Conservation (phyloP, 2,113 vertebrate species). For the Petromus typicus region DNA sequence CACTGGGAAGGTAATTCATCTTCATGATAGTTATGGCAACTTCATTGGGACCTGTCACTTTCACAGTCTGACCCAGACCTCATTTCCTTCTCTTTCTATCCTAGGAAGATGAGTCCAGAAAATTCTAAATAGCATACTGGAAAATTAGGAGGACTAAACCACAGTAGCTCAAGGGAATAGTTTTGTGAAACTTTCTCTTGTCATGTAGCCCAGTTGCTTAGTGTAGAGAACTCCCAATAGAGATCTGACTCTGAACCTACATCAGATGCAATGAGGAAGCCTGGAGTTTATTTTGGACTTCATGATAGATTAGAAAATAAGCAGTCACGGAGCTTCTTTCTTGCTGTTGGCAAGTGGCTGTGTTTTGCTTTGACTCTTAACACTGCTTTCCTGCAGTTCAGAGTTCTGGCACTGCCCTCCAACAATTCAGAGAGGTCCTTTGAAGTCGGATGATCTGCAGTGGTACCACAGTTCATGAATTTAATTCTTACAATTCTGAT, state of each 20-base stretch:
- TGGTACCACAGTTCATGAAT: not conserved
- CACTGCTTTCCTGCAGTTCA: not conserved
- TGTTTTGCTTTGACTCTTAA: constrained; percentile 54
- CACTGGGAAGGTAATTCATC: not conserved
- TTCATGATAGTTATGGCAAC: constrained; percentile 33
- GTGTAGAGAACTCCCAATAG: not conserved
- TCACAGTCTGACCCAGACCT: not conserved
- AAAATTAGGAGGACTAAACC: constrained; percentile 61
- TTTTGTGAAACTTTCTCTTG: constrained; percentile 57
- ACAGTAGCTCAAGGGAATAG: constrained; percentile 57
- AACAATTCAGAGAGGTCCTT: not conserved
- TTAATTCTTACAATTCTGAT: not conserved
- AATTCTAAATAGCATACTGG: constrained; percentile 58
- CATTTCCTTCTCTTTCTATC: not conserved
- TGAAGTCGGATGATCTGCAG: not conserved
- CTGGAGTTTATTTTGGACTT: constrained; percentile 74
- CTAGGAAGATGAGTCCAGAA: not conserved
- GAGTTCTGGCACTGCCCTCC: not conserved
- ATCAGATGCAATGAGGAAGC: constrained; percentile 60
- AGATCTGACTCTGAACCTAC: constrained; percentile 56
- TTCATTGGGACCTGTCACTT: constrained; percentile 12
- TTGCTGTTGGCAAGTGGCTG: constrained; percentile 46
- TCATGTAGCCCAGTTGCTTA: constrained; percentile 59
- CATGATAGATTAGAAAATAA: constrained; percentile 64
- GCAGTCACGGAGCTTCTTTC: constrained; percentile 42